Conservation (phyloP, 2,113 vertebrate genomes). For the Oxygymnocypris stewartii region DNA sequence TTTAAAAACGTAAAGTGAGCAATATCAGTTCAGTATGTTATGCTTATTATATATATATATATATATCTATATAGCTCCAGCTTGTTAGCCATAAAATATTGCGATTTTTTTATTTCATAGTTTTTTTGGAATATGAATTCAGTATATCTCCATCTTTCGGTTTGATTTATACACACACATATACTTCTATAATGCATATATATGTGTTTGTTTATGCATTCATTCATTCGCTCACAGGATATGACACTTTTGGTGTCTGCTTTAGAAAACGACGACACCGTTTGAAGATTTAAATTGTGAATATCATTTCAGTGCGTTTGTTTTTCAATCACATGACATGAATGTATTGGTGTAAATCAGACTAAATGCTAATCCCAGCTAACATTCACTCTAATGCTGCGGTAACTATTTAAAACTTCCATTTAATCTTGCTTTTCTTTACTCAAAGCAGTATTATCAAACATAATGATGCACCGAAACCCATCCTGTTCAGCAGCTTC, state of each 20-base stretch:
- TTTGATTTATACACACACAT: too few relatives aligned
- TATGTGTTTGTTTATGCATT: too few relatives aligned
- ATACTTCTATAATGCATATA: too few relatives aligned
- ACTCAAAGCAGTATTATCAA: not conserved
- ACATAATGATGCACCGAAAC: conserved; percentile 9
- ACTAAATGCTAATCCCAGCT: not conserved
- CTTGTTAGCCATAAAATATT: too few relatives aligned
- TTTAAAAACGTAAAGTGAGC: too few relatives aligned
- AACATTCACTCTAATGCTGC: not conserved
- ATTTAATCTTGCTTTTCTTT: not conserved
- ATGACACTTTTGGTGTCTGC: not conserved
- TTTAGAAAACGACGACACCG: not conserved
- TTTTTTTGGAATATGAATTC: too few relatives aligned
- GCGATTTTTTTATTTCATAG: too few relatives aligned
- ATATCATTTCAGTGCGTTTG: not conserved
- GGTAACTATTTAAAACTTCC: not conserved
- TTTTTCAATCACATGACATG: not conserved
- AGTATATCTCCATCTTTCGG: too few relatives aligned
- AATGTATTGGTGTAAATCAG: not conserved
- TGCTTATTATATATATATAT: too few relatives aligned
- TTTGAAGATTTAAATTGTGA: not conserved
- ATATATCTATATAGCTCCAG: too few relatives aligned
- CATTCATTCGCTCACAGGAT: not conserved
- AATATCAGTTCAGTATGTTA: too few relatives aligned
- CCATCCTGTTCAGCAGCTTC: conserved; percentile 1